Base-by-base conservation (phyloP, 1,140 invertebrate species). In the Dendrolimus kikuchii region DNA sequence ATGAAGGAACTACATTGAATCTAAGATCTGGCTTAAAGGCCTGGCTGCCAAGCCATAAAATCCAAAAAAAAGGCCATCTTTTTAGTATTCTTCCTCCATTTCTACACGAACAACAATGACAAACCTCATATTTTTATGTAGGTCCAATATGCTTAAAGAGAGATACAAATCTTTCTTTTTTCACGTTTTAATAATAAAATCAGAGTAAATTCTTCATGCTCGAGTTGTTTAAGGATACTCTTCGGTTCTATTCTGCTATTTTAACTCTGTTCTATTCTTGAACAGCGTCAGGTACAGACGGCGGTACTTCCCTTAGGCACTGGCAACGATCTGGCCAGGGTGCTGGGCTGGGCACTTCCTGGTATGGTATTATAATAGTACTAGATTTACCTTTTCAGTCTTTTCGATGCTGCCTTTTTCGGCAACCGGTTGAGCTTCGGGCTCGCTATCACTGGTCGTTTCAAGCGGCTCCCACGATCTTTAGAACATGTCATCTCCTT, bases 321-420 rank as follows among this genome's bases (percentile, higher is more conserved):
- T 0, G 97, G 97, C 39, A 99, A 99, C 83, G 97, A 99, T 79
- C 88, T 99, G 55, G 96, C 97, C 0, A 86, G 97, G 10, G 96
- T 98, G 0, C 87, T 99, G 6, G 97, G 97, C n/a, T 99, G 97
- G 97, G 97, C 10, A 92, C 95, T 6, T 95, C 95, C 2, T 99
- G 97, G n/a, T n/a, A n/a, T n/a, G n/a, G n/a, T n/a, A n/a, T n/a
- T n/a, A n/a, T 23, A 23, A 23, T 23, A 2, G 23, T 23, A 23
- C 10, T 23, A 46, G 23, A 38, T 7, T 53, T 71, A 83, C 90
- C 72, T 92, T 92, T 78, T 91, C 91, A 60, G 89, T 89, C 72
- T 91, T 91, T 74, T 92, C 90, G 23, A 89, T 77, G 60, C 81
- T 85, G 54, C 89, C 89, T 60, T 91, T 91, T 56, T 91, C 90